Conservation (phyloP, 2,797 vertebrate species). For the Falco concolor region DNA sequence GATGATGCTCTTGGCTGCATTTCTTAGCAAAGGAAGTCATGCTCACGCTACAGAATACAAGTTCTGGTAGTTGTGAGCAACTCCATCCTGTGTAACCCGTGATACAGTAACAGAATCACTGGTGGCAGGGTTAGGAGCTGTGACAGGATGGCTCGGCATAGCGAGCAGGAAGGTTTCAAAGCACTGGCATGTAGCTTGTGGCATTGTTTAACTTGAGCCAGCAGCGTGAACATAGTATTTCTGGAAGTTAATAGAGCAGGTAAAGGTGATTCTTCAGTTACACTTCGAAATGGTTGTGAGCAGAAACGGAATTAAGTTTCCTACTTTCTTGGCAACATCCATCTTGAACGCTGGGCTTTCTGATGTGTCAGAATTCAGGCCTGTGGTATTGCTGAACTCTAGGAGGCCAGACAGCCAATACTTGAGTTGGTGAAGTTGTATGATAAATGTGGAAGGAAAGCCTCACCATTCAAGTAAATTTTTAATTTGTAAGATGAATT, state of each 20-base stretch:
- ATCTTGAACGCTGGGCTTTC: background rate
- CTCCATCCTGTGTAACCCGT: background rate
- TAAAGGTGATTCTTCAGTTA: background rate
- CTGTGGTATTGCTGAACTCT: no score
- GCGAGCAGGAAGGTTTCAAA: background rate
- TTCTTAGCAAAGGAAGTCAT: background rate
- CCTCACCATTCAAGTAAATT: background rate
- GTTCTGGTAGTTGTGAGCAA: background rate
- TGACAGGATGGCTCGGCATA: background rate
- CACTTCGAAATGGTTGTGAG: background rate
- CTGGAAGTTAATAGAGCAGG: background rate
- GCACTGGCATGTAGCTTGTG: rapidly evolving
- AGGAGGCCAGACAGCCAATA: background rate
- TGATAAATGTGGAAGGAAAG: background rate
- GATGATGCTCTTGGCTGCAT: background rate
- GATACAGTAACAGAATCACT: no score
- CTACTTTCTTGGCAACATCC: background rate
- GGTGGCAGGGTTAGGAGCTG: background rate
- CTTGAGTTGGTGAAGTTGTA: background rate
- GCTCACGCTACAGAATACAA: background rate
- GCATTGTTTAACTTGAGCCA: background rate
- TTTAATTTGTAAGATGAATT: background rate
- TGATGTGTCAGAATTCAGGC: background rate
- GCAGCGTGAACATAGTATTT: rapidly evolving
- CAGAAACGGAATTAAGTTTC: background rate